Conservation (phyloP, 2,113 vertebrate genomes). For the Poeciliopsis prolifica region DNA sequence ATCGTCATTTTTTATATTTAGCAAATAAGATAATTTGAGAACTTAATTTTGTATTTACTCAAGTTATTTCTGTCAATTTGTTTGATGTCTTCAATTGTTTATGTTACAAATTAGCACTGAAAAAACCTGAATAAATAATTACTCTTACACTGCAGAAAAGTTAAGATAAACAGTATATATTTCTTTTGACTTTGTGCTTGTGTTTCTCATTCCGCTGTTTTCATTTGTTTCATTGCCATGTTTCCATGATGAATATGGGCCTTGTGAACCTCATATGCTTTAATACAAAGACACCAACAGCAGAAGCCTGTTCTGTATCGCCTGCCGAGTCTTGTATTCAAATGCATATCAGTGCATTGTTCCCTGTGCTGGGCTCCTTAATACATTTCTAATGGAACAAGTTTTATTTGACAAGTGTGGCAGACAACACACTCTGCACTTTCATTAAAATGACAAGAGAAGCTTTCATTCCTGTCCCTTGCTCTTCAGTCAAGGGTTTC, state of each 20-base stretch:
- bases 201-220: conserved; percentile 25
- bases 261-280: conserved; percentile 51
- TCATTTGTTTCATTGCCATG: conserved; percentile 61
- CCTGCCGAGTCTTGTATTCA: conserved; percentile 62
- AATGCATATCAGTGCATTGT: conserved; percentile 69
- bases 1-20: background rate
- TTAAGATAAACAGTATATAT: background rate
- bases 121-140: background rate
- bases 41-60: too few species aligned
- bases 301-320: conserved; percentile 41
- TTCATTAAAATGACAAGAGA: conserved; percentile 62
- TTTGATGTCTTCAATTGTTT: too few species aligned
- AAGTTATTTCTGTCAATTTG: too few species aligned
- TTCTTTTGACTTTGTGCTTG: conserved; percentile 6
- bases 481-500: conserved; percentile 60
- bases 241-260: conserved; percentile 56
- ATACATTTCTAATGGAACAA: conserved; percentile 68
- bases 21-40: too few species aligned
- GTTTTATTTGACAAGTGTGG: conserved; percentile 48
- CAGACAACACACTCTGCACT: conserved; percentile 44
- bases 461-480: conserved; percentile 54
- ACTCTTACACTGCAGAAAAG: background rate
- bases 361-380: conserved; percentile 39
- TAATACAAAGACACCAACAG: conserved; percentile 55
- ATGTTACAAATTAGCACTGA: background rate